phyloP scores from a whole-genome alignment of 2,113 vertebrate species.

The Telmatochromis sp. region DNA sequence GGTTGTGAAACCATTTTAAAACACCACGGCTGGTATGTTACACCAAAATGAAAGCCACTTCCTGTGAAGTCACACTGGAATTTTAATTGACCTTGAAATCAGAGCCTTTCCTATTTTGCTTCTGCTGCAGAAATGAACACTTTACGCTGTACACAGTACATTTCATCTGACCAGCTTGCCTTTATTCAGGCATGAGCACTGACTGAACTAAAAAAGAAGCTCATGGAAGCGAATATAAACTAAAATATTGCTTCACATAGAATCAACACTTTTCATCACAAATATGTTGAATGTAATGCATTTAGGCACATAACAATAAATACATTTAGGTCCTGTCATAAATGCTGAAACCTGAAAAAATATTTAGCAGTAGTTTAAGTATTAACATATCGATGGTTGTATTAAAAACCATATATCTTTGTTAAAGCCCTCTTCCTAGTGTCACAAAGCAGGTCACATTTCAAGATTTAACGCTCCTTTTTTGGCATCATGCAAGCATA shows the following conservation, averaged over 20 bases:
- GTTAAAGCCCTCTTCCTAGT: no score
- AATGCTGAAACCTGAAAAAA: background rate
- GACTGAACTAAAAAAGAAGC: background rate
- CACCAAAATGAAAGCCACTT: constrained; percentile 11
- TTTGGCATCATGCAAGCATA: background rate
- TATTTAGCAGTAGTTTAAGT: background rate
- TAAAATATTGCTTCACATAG: background rate
- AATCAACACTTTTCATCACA: background rate
- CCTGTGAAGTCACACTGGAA: constrained; percentile 44
- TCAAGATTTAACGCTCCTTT: background rate
- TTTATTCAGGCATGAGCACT: background rate
- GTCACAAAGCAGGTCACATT: background rate
- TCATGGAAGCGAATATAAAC: background rate
- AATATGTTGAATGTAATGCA: background rate
- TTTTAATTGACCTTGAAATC: constrained; percentile 42
- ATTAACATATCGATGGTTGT: background rate
- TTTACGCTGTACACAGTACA: background rate
- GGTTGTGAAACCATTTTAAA: constrained; percentile 4
- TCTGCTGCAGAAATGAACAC: background rate
- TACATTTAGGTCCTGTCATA: background rate
- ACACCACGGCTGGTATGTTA: background rate
- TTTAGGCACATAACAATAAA: background rate
- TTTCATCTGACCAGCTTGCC: background rate
- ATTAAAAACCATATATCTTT: background rate
- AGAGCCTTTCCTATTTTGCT: background rate